These are phyloP conservation scores for Drosophila takahashii DNA, from an alignment of 1,140 invertebrate species.

Conservation along the genomic window DNA sequence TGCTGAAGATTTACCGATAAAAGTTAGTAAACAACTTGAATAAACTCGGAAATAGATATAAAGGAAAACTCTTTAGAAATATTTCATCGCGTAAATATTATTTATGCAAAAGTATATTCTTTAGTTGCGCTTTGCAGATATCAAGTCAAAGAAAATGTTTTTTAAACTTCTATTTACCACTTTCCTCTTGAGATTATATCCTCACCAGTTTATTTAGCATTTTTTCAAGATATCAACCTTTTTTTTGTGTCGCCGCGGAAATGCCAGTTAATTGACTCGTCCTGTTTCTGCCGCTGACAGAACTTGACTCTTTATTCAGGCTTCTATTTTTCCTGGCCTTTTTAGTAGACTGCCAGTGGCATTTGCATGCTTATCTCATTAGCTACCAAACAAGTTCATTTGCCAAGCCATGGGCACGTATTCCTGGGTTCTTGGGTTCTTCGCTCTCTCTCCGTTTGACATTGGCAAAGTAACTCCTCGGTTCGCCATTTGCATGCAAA, in stretches of 20 bases:
- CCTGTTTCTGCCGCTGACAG: conserved; percentile 37
- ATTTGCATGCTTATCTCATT: conserved; percentile 78
- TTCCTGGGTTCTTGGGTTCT: background rate
- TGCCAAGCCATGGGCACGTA: conserved; percentile 59
- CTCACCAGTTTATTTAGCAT: conserved; percentile 24
- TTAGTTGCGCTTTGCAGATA: background rate
- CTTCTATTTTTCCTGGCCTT: conserved; percentile 27
- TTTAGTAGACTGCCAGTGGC: conserved; percentile 22
- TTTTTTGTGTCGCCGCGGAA: conserved; percentile 29
- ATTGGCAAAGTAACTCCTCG: conserved; percentile 41
- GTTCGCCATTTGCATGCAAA: conserved; percentile 70
- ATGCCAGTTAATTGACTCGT: conserved; percentile 65
- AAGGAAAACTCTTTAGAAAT: background rate
- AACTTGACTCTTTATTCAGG: conserved; percentile 23
- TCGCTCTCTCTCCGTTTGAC: conserved; percentile 38
- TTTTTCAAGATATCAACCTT: conserved; percentile 26
- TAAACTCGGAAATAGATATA: conserved; percentile 1
- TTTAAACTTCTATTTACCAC: conserved; percentile 5
- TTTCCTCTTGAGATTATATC: conserved; percentile 22
- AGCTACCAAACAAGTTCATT: conserved; percentile 78
- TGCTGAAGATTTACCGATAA: background rate
- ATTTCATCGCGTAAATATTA: background rate
- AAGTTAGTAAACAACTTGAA: background rate
- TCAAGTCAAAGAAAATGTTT: background rate
- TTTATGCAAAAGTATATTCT: background rate